Percentiles rank a stretch among this genome's conserved stretches.
Evolutionary conservation across 2,888 invertebrate species (phyloP).

Genomic region (Chrysolina americana): DNA sequence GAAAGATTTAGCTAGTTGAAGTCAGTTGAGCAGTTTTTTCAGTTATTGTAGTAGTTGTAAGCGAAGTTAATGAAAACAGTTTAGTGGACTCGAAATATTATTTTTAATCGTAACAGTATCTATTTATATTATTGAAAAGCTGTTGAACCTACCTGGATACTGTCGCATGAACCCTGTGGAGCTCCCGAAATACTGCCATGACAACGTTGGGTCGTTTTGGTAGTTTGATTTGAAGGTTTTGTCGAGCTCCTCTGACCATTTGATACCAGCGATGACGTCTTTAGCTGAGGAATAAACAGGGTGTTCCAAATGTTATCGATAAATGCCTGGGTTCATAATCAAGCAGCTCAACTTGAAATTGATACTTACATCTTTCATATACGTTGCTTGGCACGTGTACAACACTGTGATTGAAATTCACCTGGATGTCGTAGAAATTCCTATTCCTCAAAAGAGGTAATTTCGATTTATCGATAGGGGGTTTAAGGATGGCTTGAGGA

Average conservation of each 20-base stretch:
- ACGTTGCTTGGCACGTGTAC: constrained; percentile 98
- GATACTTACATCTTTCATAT: constrained; percentile 84
- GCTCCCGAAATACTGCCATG: constrained; percentile 99
- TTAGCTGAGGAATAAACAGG: constrained; percentile 73
- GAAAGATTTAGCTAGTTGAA: no score
- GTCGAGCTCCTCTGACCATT: constrained; percentile 96
- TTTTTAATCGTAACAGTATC: background rate
- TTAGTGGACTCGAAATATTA: no score
- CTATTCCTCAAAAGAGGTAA: constrained; percentile 78
- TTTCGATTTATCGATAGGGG: constrained; percentile 72
- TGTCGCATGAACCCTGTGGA: constrained; percentile 97
- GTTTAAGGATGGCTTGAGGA: constrained; percentile 67
- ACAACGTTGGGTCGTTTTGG: constrained; percentile 87
- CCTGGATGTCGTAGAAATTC: constrained; percentile 84
- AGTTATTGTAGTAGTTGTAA: no score
- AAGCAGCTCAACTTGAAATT: background rate
- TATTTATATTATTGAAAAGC: background rate
- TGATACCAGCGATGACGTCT: constrained; percentile 91
- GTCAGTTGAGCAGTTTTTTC: no score
- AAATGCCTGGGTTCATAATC: no score
- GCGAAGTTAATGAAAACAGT: no score
- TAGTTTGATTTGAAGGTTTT: constrained; percentile 90
- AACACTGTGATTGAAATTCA: constrained; percentile 86
- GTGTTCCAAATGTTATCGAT: background rate
- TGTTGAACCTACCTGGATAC: constrained; percentile 82